Base-by-base conservation (phyloP, 2,113 vertebrate genomes). In the Notothenia coriiceps region DNA sequence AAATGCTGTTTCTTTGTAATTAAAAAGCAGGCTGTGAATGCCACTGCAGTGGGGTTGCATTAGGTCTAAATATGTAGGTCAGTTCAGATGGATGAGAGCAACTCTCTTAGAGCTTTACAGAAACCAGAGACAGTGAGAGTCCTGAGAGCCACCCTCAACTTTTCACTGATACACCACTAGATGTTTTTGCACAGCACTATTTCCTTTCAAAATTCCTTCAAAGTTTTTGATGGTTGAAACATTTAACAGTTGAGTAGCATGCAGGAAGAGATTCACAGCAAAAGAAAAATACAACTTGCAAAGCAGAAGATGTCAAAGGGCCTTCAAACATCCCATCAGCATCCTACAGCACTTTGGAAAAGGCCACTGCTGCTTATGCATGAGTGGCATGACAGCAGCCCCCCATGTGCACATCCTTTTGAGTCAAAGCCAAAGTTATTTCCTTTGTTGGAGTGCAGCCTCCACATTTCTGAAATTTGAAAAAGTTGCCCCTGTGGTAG, bases 161-260 rank as follows among this genome's bases (percentile, higher is more conserved):
- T 77, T 65, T 70, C 40, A 57, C 40, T 29, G 33, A 65, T 40
- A 46, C 33, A 66, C 72, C 59, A 77, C 14, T 35, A 22, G 25
- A 83, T 84, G 63, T 73, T 76, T 88, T 81, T 63, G 63, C 72
- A 68, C 64, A 60, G 69, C 64, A 60, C 70, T 57, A 43, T 80
- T 79, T 79, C 65, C 78, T 84, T 87, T 82, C 29, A 80, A 64
- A 84, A 63, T 84, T 80, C 66, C 77, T 84, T 84, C 83, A 88
- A 86, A 85, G 85, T 65, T 79, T 65, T 73, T 20, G 59, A 79
- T 61, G 68, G 55, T 63, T 91, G 50, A 81, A 86, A 86, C 74
- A 82, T 83, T 29, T 25, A 87, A 54, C 63, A 70, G 76, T 22
- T 18, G 51, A 62, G 59, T 25, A 73, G 51, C 46, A 33, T n/a